Evolutionary conservation across 2,797 vertebrate genomes (phyloP).

Genomic region (Tympanoctomys barrerae): DNA sequence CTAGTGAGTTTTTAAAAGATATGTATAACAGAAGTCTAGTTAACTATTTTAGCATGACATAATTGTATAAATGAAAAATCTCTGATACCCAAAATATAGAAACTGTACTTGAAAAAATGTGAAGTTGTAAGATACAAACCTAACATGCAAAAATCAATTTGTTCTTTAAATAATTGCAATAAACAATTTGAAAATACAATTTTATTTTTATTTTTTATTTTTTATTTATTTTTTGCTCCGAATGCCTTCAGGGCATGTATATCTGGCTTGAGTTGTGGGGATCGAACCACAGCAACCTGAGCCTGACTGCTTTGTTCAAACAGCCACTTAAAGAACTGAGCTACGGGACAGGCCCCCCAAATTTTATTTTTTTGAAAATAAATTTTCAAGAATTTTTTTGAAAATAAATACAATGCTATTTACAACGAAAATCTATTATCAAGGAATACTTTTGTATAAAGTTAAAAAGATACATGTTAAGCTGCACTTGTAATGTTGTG

Average conservation of each 20-base stretch:
- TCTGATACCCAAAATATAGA: background rate
- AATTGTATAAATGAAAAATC: background rate
- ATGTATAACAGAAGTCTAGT: background rate
- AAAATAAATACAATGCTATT: background rate
- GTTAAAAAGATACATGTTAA: background rate
- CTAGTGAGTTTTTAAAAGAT: background rate
- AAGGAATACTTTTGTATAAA: background rate
- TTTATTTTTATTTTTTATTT: background rate
- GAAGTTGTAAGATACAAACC: background rate
- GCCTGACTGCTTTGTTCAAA: too few species aligned
- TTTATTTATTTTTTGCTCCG: too few species aligned
- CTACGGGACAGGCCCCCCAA: background rate
- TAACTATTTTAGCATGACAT: background rate
- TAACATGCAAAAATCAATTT: background rate
- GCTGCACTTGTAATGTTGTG: background rate
- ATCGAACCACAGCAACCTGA: too few species aligned
- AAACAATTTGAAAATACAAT: background rate
- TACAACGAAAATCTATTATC: background rate
- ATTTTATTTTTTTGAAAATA: background rate
- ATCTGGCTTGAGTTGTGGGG: too few species aligned
- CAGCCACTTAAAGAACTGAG: too few species aligned
- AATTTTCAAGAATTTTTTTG: background rate
- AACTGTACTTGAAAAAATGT: background rate
- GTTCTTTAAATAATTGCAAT: background rate
- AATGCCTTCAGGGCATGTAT: too few species aligned